Percentiles rank a stretch among this genome's conserved stretches.
These are phyloP conservation scores for Leptobrachium ailaonicum DNA, from an alignment of 2,113 vertebrate species.

Conservation along the genomic window DNA sequence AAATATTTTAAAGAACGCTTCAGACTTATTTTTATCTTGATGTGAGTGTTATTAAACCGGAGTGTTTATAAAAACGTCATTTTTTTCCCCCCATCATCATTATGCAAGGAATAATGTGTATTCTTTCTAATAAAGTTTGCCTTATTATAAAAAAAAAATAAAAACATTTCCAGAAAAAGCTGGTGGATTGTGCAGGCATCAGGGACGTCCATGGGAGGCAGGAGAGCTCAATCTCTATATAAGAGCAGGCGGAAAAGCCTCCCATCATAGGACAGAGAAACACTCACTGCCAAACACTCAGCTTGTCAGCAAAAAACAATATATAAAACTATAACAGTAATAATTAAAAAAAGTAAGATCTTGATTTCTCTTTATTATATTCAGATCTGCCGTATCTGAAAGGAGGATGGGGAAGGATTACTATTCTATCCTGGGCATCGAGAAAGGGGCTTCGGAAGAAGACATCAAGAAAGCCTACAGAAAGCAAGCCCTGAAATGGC, in stretches of 20 bases:
- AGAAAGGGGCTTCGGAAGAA: slow-evolving; percentile 93
- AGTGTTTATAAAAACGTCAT: too few relatives aligned
- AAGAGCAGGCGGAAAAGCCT: slow-evolving; percentile 39
- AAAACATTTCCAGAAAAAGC: slow-evolving; percentile 47
- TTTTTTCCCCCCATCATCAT: too few relatives aligned
- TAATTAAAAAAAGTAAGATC: not conserved
- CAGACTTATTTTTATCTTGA: too few relatives aligned
- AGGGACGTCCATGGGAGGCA: slow-evolving; percentile 35
- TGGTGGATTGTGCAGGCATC: slow-evolving; percentile 38
- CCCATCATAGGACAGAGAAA: not conserved
- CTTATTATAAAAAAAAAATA: slow-evolving; percentile 43
- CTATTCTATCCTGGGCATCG: slow-evolving; percentile 91
- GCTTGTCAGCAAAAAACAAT: not conserved
- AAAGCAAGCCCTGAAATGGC: slow-evolving; percentile 97
- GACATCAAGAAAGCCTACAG: slow-evolving; percentile 97
- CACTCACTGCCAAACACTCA: slow-evolving; percentile 3
- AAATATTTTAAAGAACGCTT: too few relatives aligned
- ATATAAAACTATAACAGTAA: too few relatives aligned
- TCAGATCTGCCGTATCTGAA: slow-evolving; percentile 56
- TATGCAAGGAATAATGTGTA: not conserved
- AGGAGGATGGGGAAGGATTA: slow-evolving; percentile 94
- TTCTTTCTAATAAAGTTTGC: slow-evolving; percentile 39
- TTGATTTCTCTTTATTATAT: not conserved
- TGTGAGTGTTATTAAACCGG: too few relatives aligned
- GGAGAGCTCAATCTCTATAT: slow-evolving; percentile 44